Percentiles rank a stretch among this genome's conserved stretches.
phyloP scores from a whole-genome alignment of 1,140 invertebrate genomes.

The Eurosta solidaginis region DNA sequence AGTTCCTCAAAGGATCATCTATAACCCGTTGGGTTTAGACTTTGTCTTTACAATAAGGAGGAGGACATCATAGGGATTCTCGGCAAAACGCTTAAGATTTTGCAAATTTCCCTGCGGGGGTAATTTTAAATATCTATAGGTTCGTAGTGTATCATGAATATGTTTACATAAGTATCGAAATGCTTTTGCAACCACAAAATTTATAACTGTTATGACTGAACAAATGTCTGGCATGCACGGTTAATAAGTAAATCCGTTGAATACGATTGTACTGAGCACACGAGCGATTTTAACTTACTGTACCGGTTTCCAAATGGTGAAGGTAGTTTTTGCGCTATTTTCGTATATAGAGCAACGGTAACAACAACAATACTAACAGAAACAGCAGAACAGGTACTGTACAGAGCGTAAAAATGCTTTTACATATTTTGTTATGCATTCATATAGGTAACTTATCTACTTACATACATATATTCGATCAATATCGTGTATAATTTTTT shows the following conservation, averaged over 20 bases:
- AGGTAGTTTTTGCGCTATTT: slow-evolving; percentile 25
- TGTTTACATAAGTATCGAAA: not conserved
- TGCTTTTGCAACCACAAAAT: not conserved
- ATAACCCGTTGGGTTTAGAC: too few species aligned
- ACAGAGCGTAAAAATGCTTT: not conserved
- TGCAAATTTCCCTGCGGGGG: too few species aligned
- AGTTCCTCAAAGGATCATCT: too few species aligned
- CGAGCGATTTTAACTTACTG: not conserved
- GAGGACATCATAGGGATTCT: too few species aligned
- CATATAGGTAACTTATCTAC: too few species aligned
- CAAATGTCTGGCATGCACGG: not conserved
- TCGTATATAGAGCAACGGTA: slow-evolving; percentile 16
- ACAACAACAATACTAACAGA: too few species aligned
- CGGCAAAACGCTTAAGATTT: too few species aligned
- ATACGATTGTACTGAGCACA: slow-evolving; percentile 1
- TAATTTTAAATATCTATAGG: not conserved
- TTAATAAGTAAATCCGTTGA: not conserved
- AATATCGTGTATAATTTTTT: too few species aligned
- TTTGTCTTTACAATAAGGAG: too few species aligned
- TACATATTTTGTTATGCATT: not conserved
- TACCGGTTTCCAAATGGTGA: slow-evolving; percentile 8
- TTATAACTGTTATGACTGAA: not conserved
- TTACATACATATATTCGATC: too few species aligned
- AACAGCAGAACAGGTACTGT: not conserved
- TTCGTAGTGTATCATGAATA: not conserved